phyloP scores from a whole-genome alignment of 2,888 invertebrate species.

The Tachina grossa region DNA sequence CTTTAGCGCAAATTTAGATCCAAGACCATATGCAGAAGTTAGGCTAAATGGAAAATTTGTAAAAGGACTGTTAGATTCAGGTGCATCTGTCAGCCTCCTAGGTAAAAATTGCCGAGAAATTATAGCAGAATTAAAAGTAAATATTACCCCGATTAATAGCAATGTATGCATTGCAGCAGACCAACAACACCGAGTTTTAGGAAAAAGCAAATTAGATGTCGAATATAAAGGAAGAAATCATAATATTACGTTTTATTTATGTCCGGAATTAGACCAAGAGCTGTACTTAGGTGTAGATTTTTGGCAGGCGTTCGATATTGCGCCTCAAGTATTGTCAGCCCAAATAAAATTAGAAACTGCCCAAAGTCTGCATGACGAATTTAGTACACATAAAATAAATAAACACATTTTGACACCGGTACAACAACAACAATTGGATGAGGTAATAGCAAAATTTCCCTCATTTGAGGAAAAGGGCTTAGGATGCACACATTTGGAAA shows the following conservation, averaged over 20 bases:
- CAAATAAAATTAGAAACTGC: not conserved
- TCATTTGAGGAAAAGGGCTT: not conserved
- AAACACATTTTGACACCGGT: not conserved
- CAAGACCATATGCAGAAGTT: not conserved
- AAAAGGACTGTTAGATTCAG: conserved; percentile 40
- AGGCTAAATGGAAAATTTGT: not conserved
- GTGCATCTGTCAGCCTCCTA: conserved; percentile 40
- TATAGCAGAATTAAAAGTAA: not conserved
- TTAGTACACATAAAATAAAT: not conserved
- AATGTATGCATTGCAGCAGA: not conserved
- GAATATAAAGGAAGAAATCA: not conserved
- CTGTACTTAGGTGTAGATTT: not conserved
- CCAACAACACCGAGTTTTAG: not conserved
- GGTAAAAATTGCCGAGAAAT: conserved; percentile 32
- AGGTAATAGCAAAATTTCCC: not conserved
- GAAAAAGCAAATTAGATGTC: not conserved
- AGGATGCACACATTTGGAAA: not conserved
- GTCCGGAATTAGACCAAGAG: not conserved
- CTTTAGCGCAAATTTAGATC: not conserved
- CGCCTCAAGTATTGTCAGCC: not conserved
- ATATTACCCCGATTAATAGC: not conserved
- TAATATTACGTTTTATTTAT: not conserved
- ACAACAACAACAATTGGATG: not conserved
- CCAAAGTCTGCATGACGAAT: not conserved
- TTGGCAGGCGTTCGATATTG: not conserved